These are phyloP conservation scores for Vannuccia rotundouncinata DNA, from an alignment of 2,888 invertebrate genomes.

Conservation along the genomic window DNA sequence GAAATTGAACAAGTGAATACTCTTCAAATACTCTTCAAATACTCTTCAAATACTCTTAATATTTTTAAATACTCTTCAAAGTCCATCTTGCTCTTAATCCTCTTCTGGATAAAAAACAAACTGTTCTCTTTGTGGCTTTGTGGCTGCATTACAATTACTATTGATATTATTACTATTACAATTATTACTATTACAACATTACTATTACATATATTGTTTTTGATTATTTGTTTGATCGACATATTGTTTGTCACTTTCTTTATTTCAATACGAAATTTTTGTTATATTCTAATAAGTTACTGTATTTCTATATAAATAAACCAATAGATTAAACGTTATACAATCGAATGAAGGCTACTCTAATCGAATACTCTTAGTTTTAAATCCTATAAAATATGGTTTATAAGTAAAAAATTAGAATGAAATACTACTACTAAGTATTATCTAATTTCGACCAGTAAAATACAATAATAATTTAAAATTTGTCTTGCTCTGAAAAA, in stretches of 20 bases:
- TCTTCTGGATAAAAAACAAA: too few relatives aligned
- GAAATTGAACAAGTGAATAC: too few relatives aligned
- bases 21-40: too few relatives aligned
- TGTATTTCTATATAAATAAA: conserved; percentile 13
- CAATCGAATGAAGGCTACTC: background rate
- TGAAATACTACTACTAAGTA: conserved; percentile 6
- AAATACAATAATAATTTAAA: background rate
- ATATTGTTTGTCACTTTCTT: background rate
- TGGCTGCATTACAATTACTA: too few relatives aligned
- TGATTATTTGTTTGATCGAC: background rate
- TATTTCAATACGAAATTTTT: conserved; percentile 4
- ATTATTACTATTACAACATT: too few relatives aligned
- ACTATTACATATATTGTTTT: too few relatives aligned
- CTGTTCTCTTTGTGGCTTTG: too few relatives aligned
- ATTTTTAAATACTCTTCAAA: too few relatives aligned
- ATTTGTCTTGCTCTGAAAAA: conserved; percentile 13
- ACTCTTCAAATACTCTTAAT: too few relatives aligned
- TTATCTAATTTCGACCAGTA: conserved; percentile 5
- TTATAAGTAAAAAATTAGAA: background rate
- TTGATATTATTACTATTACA: too few relatives aligned
- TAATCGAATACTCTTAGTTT: background rate
- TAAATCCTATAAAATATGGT: background rate
- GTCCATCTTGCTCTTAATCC: too few relatives aligned
- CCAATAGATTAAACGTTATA: background rate
- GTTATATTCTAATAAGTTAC: background rate